Evolutionary conservation across 2,797 vertebrate species (phyloP).

Genomic region (Acanthiza pusilla): DNA sequence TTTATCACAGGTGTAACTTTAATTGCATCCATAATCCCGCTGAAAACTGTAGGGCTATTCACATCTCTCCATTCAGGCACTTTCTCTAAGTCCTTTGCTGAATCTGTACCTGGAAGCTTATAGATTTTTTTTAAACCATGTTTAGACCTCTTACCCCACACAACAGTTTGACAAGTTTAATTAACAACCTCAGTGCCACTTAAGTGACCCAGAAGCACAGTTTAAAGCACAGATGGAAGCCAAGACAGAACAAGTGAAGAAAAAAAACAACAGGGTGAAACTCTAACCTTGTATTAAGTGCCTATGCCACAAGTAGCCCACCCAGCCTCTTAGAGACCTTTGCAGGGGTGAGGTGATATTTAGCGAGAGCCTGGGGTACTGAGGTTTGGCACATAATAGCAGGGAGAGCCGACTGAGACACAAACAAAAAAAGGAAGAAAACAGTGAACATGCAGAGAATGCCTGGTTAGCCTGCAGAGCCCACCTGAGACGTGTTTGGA

Average conservation of each 20-base stretch:
- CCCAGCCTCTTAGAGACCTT: not conserved
- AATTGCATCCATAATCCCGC: not conserved
- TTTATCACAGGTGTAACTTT: not conserved
- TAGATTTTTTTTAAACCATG: not conserved
- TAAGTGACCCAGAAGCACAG: slow-evolving; percentile 54
- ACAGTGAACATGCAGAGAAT: not conserved
- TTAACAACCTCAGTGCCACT: not conserved
- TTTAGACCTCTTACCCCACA: not conserved
- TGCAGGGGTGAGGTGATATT: not conserved
- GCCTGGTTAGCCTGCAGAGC: not conserved
- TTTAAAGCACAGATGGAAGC: slow-evolving; percentile 12
- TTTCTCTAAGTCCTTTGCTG: not conserved
- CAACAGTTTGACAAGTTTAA: slow-evolving; percentile 20
- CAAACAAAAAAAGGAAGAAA: slow-evolving; percentile 9
- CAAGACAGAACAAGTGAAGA: not conserved
- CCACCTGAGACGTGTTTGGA: not conserved
- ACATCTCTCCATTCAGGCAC: not conserved
- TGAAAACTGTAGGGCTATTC: not conserved
- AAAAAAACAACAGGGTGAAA: not conserved
- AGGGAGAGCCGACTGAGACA: not conserved
- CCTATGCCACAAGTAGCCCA: not conserved
- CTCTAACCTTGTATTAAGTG: not conserved
- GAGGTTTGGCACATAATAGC: not conserved
- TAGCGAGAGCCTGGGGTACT: not conserved
- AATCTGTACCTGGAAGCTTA: not conserved